A percentile compares a stretch with the other conserved stretches of the same genome.
phyloP scores from a whole-genome alignment of 2,113 vertebrate genomes.

The Gracilinanus agilis region DNA sequence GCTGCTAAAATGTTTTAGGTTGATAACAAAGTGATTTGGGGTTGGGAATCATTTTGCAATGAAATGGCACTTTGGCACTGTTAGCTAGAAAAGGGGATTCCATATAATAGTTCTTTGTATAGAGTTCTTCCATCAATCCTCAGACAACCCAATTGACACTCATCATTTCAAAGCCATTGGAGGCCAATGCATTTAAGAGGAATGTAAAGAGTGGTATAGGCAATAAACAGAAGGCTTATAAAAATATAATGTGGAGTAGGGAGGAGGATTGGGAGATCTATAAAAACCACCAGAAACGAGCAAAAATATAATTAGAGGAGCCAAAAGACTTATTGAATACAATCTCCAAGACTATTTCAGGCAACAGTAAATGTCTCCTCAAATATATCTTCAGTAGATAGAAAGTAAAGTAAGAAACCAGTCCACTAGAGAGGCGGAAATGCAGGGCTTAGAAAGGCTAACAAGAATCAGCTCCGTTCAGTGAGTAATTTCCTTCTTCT shows the following conservation, averaged over 20 bases:
- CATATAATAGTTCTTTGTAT: slow-evolving; percentile 64
- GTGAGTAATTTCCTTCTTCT: slow-evolving; percentile 32
- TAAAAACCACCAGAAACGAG: slow-evolving; percentile 72
- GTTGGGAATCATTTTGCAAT: slow-evolving; percentile 31
- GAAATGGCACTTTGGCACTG: slow-evolving; percentile 66
- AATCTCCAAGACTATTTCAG: slow-evolving; percentile 71
- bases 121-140: slow-evolving; percentile 58
- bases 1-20: slow-evolving; percentile 47
- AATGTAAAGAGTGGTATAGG: slow-evolving; percentile 69
- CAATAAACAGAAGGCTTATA: slow-evolving; percentile 82
- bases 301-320: slow-evolving; percentile 77
- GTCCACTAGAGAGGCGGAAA: slow-evolving; percentile 44
- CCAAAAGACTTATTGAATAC: slow-evolving; percentile 66
- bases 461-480: slow-evolving; percentile 36
- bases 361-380: slow-evolving; percentile 53
- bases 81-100: slow-evolving; percentile 58
- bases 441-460: slow-evolving; percentile 43
- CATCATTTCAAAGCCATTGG: slow-evolving; percentile 73
- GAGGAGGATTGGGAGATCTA: slow-evolving; percentile 73
- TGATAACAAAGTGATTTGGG: slow-evolving; percentile 64
- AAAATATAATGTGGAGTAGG: slow-evolving; percentile 66
- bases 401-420: slow-evolving; percentile 63
- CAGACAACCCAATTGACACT: slow-evolving; percentile 66
- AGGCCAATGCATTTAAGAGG: slow-evolving; percentile 76
- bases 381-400: slow-evolving; percentile 60